Evolutionary conservation across 2,888 invertebrate genomes (phyloP).

Genomic region (Mechanitis mazaeus): DNA sequence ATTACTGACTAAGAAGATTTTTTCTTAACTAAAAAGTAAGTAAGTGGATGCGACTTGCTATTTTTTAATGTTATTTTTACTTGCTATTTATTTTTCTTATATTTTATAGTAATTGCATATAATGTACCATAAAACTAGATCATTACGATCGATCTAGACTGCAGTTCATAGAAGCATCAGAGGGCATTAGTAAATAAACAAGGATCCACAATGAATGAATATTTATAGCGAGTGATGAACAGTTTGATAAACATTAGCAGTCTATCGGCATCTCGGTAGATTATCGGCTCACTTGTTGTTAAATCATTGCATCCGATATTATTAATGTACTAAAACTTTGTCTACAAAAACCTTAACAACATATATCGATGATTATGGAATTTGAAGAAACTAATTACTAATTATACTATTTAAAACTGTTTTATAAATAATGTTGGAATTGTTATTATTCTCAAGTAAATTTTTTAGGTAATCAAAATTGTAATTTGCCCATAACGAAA

Average conservation of each 20-base stretch:
- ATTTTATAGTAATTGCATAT: too few relatives aligned
- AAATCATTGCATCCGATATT: conserved; percentile 18
- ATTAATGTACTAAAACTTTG: conserved; percentile 21
- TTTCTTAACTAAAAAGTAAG: background rate
- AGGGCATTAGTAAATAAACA: conserved; percentile 27
- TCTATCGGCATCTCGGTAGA: conserved; percentile 27
- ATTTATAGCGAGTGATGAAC: conserved; percentile 32
- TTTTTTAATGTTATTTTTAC: too few relatives aligned
- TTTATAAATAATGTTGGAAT: too few relatives aligned
- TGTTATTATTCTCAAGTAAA: too few relatives aligned
- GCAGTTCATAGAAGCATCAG: conserved; percentile 25
- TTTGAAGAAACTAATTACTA: too few relatives aligned
- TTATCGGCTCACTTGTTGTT: conserved; percentile 25
- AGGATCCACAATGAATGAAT: conserved; percentile 29
- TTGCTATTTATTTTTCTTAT: background rate
- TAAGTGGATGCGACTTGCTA: background rate
- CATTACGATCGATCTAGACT: conserved; percentile 12
- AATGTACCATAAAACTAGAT: too few relatives aligned
- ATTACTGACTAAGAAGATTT: too few relatives aligned
- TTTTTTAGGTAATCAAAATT: too few relatives aligned
- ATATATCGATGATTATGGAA: too few relatives aligned
- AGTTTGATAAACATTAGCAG: conserved; percentile 39
- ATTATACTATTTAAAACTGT: too few relatives aligned
- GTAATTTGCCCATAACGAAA: conserved; percentile 30
- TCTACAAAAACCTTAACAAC: conserved; percentile 6